Percentiles rank a stretch among this genome's conserved stretches.
Conservation (phyloP, 2,113 vertebrate genomes). For the Paedocypris sp. region DNA sequence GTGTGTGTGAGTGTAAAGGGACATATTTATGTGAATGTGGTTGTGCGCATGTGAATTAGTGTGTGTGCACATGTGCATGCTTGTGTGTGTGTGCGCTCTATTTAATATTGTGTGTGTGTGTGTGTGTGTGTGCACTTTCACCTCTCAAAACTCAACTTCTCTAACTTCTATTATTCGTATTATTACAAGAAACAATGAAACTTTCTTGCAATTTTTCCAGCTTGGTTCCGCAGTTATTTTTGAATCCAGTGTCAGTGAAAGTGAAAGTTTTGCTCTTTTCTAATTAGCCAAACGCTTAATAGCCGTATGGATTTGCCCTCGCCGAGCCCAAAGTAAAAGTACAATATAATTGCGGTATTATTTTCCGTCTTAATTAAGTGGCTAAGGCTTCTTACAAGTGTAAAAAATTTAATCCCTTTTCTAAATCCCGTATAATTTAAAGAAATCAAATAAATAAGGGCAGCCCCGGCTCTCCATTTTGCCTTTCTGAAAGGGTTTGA, state of each 20-base stretch:
- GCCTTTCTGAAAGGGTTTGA: constrained; percentile 51
- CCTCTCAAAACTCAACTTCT: no score
- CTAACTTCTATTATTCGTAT: no score
- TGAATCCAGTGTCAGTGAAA: constrained; percentile 38
- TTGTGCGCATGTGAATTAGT: no score
- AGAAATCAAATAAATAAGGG: constrained; percentile 62
- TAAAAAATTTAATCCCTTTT: constrained; percentile 58
- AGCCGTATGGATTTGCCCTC: constrained; percentile 42
- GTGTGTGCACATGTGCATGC: no score
- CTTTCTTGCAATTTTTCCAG: no score
- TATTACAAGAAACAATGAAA: no score
- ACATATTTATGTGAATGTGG: no score
- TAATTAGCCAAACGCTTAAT: constrained; percentile 47
- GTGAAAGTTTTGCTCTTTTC: constrained; percentile 22
- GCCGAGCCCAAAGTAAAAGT: constrained; percentile 23
- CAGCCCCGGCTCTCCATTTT: constrained; percentile 37
- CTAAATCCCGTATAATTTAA: constrained; percentile 65
- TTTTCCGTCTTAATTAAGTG: constrained; percentile 62
- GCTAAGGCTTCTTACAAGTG: constrained; percentile 57
- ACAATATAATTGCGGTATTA: constrained; percentile 58
- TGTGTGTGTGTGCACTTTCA: no score
- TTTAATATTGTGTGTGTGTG: no score
- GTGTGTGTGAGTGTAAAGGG: no score
- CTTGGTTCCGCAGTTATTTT: background rate
- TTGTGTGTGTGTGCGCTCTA: no score